These are phyloP conservation scores for Idaea dimidiata DNA, from an alignment of 2,888 invertebrate species.

Conservation along the genomic window DNA sequence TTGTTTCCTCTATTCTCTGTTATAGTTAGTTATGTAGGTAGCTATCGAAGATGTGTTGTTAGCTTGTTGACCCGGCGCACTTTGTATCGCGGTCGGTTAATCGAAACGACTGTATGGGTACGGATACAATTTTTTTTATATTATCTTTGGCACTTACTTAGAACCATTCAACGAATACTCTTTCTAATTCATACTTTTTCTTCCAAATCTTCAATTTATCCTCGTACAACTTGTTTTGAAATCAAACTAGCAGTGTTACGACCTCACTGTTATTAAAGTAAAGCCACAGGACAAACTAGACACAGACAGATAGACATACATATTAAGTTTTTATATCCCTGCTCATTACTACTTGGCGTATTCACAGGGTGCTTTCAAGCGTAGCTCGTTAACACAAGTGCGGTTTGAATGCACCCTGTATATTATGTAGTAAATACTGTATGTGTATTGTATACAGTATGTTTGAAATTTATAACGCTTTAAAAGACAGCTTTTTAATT, in stretches of 20 bases:
- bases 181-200: too few species aligned
- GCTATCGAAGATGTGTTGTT: neutral
- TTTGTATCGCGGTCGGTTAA: too few species aligned
- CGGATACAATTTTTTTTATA: too few species aligned
- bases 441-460: neutral
- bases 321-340: neutral
- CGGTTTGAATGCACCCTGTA: neutral
- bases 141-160: too few species aligned
- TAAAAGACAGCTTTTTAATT: neutral
- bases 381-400: neutral
- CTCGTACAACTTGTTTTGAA: too few species aligned
- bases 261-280: neutral
- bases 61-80: too few species aligned
- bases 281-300: neutral
- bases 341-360: neutral
- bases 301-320: neutral
- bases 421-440: neutral
- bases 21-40: neutral
- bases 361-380: neutral
- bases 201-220: too few species aligned
- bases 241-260: too few species aligned
- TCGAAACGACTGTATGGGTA: too few species aligned
- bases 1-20: neutral
- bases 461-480: neutral
- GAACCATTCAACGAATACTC: too few species aligned